Base-by-base conservation (phyloP, 2,888 invertebrate species). In the Rhogogaster chlorosoma region DNA sequence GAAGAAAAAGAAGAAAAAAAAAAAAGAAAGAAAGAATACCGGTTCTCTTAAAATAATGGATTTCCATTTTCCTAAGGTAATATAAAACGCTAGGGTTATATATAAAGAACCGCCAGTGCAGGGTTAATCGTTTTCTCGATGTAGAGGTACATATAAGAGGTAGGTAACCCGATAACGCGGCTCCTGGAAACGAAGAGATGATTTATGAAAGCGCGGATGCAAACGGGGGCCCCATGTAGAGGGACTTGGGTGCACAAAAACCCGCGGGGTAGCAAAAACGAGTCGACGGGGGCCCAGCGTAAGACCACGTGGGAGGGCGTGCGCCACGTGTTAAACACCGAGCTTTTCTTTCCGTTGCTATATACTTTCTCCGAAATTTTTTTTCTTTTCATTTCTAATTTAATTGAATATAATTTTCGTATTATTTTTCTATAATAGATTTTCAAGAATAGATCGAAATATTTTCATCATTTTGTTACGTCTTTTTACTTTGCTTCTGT, bases 191-290 rank as follows among this genome's bases (percentile, higher is more conserved):
- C 64, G 83, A 86, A 88, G 87, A 89, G 86, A 89, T 89, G 89
- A 89, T 89, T 86, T 88, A 89, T 89, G 87, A 88, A 83, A 87
- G 87, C 73, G 42, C 82, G 84, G 67, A 84, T 78, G 86, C 84
- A 29, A 32, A 64, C 83, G 84, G 78, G 78, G 84, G 82, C 84
- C 84, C 84, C 84, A 85, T 80, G 84, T 75, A 75, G 77, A 84
- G 83, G 84, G 84, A 77, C 84, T 82, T 78, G 78, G 70, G 84
- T 71, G 71, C 78, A 85, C 49, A 80, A 85, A 85, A 80, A 78
- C 80, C 67, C 80, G 82, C 84, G 80, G 84, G 80, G 82, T 70
- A 80, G 80, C 84, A 85, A 85, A 85, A 85, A 85, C 80, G 26
- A 80, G 78, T 38, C 38, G 84, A 53, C 78, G 80, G 67, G 80